Evolutionary conservation across 2,113 vertebrate species (phyloP).

Genomic region (Zonotrichia leucophrys): DNA sequence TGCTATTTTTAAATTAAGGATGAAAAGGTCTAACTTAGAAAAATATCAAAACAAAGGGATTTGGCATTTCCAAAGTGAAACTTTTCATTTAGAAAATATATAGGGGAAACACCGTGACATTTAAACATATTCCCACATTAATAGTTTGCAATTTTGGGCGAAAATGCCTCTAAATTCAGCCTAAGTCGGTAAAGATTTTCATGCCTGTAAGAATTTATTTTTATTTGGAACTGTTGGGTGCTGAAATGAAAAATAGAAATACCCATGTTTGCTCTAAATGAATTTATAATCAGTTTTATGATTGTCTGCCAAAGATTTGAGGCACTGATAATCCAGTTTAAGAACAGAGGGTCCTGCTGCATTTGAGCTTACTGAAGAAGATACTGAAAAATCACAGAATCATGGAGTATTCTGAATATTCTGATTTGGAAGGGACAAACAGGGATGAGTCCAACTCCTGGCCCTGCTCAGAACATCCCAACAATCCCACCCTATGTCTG

Average conservation of each 20-base stretch:
- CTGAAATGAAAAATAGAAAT: neutral
- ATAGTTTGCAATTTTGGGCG: neutral
- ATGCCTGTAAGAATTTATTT: neutral
- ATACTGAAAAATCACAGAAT: neutral
- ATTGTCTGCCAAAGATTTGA: neutral
- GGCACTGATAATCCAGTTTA: neutral
- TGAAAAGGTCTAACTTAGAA: neutral
- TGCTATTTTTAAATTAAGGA: neutral
- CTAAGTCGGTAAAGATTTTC: neutral
- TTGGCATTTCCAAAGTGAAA: conserved; percentile 37
- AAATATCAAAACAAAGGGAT: conserved; percentile 21
- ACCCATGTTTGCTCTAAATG: rapidly evolving
- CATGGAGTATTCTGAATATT: neutral
- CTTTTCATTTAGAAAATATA: neutral
- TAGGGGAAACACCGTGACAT: conserved; percentile 3
- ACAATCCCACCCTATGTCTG: neutral
- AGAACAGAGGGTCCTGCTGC: neutral
- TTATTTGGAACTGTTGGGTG: neutral
- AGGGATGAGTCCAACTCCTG: neutral
- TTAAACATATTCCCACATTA: neutral
- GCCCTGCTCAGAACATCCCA: neutral
- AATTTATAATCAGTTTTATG: neutral
- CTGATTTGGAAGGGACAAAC: neutral
- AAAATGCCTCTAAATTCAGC: neutral
- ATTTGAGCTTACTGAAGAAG: neutral